phyloP scores from a whole-genome alignment of 2,888 invertebrate genomes.

The Synanthedon vespiformis region DNA sequence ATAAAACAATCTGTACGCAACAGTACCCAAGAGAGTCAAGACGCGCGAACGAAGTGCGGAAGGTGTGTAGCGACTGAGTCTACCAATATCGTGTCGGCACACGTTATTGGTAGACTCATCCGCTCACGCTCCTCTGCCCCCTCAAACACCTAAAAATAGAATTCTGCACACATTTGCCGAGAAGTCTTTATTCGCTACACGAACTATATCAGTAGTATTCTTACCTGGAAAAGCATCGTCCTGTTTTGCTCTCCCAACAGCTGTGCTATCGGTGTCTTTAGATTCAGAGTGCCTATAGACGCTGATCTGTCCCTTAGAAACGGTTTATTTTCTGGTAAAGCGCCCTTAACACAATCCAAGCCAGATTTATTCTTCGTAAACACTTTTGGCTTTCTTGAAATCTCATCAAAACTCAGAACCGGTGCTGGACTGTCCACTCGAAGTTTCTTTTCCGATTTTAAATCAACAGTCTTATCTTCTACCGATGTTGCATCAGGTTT shows the following conservation, averaged over 20 bases:
- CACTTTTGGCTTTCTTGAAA: constrained; percentile 22
- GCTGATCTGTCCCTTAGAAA: constrained; percentile 71
- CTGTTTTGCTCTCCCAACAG: constrained; percentile 81
- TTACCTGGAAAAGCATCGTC: constrained; percentile 91
- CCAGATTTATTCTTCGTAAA: constrained; percentile 8
- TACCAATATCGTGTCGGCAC: no score
- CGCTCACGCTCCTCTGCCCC: no score
- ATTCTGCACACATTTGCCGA: no score
- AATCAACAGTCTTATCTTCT: background rate
- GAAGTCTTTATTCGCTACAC: no score
- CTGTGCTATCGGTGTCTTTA: constrained; percentile 57
- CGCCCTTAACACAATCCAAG: constrained; percentile 9
- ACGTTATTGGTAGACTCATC: no score
- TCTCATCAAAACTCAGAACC: constrained; percentile 38
- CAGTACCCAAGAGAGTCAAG: no score
- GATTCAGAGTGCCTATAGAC: constrained; percentile 69
- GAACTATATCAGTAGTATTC: constrained; percentile 11
- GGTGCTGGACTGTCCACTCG: constrained; percentile 6
- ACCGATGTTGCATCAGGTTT: background rate
- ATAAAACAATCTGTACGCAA: no score
- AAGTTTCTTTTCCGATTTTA: constrained; percentile 4
- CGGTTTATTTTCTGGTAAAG: constrained; percentile 48
- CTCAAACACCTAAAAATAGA: no score
- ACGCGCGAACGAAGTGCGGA: no score
- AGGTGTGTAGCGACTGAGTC: no score